A percentile compares a stretch with the other conserved stretches of the same genome.
These are phyloP conservation scores for Rhamnusium bicolor DNA, from an alignment of 2,888 invertebrate species.

Conservation along the genomic window DNA sequence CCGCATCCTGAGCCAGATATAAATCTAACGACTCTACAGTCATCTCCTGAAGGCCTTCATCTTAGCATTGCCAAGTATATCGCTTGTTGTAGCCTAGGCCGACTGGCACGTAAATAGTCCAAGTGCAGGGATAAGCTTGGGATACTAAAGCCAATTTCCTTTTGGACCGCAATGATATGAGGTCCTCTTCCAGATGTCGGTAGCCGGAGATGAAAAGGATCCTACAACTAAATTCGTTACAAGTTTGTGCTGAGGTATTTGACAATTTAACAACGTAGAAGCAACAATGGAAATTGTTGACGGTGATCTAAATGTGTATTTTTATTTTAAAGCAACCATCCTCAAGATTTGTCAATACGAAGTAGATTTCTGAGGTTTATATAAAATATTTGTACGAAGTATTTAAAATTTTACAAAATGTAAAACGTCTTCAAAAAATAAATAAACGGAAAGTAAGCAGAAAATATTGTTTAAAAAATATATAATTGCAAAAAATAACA, in stretches of 20 bases:
- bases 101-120: conserved; percentile 25
- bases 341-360: too few relatives aligned
- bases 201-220: conserved; percentile 50
- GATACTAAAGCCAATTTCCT: conserved; percentile 47
- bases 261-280: background rate
- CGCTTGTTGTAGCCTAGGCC: conserved; percentile 21
- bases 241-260: conserved; percentile 40
- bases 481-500: too few relatives aligned
- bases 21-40: conserved; percentile 57
- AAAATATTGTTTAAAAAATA: too few relatives aligned
- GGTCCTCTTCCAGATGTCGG: conserved; percentile 46
- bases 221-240: conserved; percentile 33
- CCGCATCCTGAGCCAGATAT: conserved; percentile 59
- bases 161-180: conserved; percentile 45
- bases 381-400: too few relatives aligned
- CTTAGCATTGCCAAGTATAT: conserved; percentile 33
- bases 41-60: conserved; percentile 44
- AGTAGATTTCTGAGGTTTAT: too few relatives aligned
- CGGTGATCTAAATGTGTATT: background rate
- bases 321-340: too few relatives aligned
- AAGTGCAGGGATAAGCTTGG: conserved; percentile 34
- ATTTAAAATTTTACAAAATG: too few relatives aligned
- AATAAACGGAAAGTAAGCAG: too few relatives aligned
- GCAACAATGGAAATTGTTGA: background rate
- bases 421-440: too few relatives aligned